Conservation (phyloP, 2,113 vertebrate genomes). For the Laticauda colubrina region DNA sequence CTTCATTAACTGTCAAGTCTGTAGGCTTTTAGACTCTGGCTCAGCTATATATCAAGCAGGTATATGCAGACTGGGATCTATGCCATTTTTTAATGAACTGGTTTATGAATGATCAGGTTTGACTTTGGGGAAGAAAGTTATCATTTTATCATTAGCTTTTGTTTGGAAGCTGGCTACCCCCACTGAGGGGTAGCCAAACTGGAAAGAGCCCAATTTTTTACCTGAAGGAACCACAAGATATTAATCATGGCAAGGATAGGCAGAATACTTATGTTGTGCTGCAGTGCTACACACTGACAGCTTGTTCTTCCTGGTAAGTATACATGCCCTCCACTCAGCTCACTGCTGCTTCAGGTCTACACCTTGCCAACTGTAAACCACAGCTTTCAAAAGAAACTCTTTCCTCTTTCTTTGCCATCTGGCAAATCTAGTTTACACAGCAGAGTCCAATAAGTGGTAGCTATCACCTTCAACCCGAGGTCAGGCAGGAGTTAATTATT, state of each 20-base stretch:
- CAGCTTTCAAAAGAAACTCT: background rate
- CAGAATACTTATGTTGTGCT: background rate
- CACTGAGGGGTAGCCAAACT: background rate
- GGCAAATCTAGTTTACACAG: background rate
- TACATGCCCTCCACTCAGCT: background rate
- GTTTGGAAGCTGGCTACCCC: background rate
- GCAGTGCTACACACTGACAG: background rate
- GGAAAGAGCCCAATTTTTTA: background rate
- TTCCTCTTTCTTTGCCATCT: background rate
- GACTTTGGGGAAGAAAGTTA: background rate
- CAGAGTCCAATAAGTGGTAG: background rate
- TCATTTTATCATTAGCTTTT: background rate
- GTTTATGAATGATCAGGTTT: background rate
- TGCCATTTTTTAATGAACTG: background rate
- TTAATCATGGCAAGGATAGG: background rate
- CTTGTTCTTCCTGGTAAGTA: background rate
- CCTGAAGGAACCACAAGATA: background rate
- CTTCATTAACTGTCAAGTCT: background rate
- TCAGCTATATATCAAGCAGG: background rate
- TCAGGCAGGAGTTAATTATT: background rate
- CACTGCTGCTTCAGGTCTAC: background rate
- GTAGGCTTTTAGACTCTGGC: background rate
- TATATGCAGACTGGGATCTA: background rate
- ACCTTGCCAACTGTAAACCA: background rate
- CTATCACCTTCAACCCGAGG: background rate